A percentile compares a stretch with the other conserved stretches of the same genome.
Conservation (phyloP, 2,113 vertebrate species). For the Terrapene triunguis region DNA sequence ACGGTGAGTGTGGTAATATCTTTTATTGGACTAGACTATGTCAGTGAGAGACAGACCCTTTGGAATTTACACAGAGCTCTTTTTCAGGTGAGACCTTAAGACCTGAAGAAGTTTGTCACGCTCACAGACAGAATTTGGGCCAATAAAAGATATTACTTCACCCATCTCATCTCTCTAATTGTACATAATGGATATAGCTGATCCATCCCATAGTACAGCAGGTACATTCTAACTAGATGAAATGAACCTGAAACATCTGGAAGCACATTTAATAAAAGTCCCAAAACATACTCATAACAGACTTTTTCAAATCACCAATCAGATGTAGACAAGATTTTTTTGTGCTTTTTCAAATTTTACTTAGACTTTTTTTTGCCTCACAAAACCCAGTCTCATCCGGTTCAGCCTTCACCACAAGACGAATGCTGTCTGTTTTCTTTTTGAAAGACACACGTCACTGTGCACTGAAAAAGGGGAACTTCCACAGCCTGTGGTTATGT, state of each 20-base stretch:
- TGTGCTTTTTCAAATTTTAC: neutral
- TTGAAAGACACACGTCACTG: slow-evolving; percentile 77
- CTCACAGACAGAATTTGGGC: neutral
- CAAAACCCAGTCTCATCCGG: slow-evolving; percentile 65
- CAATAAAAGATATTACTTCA: neutral
- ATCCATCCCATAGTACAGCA: neutral
- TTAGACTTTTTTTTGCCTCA: slow-evolving; percentile 1
- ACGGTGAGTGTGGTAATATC: neutral
- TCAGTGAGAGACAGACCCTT: neutral
- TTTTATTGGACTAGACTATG: neutral
- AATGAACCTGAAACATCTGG: neutral
- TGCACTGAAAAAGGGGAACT: slow-evolving; percentile 79
- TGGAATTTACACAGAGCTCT: neutral
- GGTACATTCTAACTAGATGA: neutral
- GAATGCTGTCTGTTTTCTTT: slow-evolving; percentile 66
- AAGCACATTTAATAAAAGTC: neutral
- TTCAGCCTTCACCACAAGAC: slow-evolving; percentile 76
- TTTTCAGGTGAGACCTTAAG: neutral
- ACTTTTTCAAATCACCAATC: neutral
- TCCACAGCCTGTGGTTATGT: slow-evolving; percentile 76
- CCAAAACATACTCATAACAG: neutral
- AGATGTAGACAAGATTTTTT: neutral
- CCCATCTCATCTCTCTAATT: neutral
- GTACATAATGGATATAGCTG: neutral
- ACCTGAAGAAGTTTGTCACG: neutral